Evolutionary conservation across 2,113 vertebrate genomes (phyloP).

Genomic region (Urocolius indicus): DNA sequence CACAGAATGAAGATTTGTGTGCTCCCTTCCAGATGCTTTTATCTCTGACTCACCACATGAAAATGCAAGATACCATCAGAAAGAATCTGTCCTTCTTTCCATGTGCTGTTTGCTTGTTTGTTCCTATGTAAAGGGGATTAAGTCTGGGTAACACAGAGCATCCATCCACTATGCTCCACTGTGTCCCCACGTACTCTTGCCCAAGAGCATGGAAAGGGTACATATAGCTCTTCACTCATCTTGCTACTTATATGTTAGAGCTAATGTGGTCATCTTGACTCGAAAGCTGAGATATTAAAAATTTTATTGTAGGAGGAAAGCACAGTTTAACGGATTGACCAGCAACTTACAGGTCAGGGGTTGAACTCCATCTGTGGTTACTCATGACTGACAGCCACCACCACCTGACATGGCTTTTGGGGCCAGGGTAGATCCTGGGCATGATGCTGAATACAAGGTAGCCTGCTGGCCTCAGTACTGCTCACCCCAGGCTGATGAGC

Average conservation of each 20-base stretch:
- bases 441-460: accelerated
- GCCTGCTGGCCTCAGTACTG: neutral
- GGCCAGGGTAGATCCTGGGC: accelerated
- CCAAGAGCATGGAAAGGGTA: neutral
- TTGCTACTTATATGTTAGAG: neutral
- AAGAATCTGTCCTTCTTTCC: conserved; percentile 16
- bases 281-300: neutral
- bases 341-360: neutral
- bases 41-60: conserved; percentile 45
- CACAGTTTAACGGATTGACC: neutral
- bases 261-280: neutral
- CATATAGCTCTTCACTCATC: neutral
- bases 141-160: neutral
- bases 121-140: neutral
- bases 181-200: neutral
- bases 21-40: conserved; percentile 25
- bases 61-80: conserved; percentile 28
- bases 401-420: neutral
- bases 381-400: neutral
- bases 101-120: neutral
- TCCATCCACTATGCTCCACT: neutral
- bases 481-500: accelerated
- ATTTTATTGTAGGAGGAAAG: neutral
- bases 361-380: neutral
- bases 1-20: neutral